Evolutionary conservation across 2,113 vertebrate species (phyloP), one percentile per base, ranked within the genome.

Genomic region (Xerus inauris): DNA sequence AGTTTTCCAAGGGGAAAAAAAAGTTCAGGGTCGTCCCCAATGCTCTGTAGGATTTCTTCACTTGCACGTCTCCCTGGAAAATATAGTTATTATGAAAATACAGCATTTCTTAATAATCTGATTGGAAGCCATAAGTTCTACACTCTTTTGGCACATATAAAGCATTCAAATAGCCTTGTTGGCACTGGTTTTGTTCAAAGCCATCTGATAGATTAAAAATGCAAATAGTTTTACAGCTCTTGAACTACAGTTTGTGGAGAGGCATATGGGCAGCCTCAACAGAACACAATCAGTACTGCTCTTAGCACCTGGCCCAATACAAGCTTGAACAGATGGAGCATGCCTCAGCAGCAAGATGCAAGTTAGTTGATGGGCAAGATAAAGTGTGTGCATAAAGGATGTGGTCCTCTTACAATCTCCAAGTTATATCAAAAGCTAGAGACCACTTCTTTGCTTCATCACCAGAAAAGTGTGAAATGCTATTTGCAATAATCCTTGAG

Each of bases 81-180:
- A 77, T 57, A 51, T 0, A 51, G 19, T 49, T 88, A 8, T 82
- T 67, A 76, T 93, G 38, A 96, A 97, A 96, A 83, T 83, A 88
- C 10, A 51, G 5, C 82, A 62, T 83, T 96, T 95, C 49, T 84
- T 95, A 90, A 87, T 87, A 84, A 89, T 92, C 80, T 89, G 75
- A 42, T 84, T 84, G 67, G 32, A 86, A n/a, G 71, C 89, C 69
- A 54, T 54, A 82, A 75, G 11, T 42, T 83, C 28, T 51, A 38
- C 20, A 71, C 26, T 81, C 62, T 77, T 97, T 96, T 96, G 87
- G 72, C 97, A 98, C 96, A 95, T 72, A 81, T 32, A 54, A 89
- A 94, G 19, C 59, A 80, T 80, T 87, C 69, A 89, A 84, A 92
- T 49, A 94, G 79, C 65, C 80, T 75, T 80, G 71, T 79, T 95